These are phyloP conservation scores for Cyclargus thomasi DNA, from an alignment of 1,140 invertebrate species.

Conservation along the genomic window DNA sequence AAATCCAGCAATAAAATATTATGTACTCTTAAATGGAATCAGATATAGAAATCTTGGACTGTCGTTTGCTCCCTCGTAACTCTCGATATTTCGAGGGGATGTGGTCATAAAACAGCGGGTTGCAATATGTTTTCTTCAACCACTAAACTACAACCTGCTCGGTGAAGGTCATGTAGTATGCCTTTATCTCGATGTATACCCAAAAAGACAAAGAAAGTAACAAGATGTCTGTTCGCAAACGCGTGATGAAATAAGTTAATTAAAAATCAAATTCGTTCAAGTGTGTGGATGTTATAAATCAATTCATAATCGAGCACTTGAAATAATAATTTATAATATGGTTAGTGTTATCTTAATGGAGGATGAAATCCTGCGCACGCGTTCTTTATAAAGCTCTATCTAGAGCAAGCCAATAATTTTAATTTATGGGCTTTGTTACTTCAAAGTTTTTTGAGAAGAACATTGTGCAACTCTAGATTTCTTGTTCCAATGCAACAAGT, in stretches of 20 bases:
- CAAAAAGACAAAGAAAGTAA: neutral
- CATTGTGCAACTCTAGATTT: neutral
- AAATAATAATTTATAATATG: constrained; percentile 1
- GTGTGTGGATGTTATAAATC: constrained; percentile 1
- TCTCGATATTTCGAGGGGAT: neutral
- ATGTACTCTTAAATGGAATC: too few species aligned
- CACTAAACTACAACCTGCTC: neutral
- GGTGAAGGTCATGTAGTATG: neutral
- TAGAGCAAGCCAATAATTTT: neutral
- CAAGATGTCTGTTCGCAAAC: neutral
- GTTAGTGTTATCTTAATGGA: constrained; percentile 3
- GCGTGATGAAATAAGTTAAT: constrained; percentile 1
- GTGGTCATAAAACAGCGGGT: neutral
- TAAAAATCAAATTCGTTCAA: neutral
- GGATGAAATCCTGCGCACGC: neutral
- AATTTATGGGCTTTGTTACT: neutral
- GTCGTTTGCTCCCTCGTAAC: neutral
- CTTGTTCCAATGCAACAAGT: neutral
- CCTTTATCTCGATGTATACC: too few species aligned
- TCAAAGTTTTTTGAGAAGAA: neutral
- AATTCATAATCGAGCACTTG: constrained; percentile 1
- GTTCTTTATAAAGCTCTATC: neutral
- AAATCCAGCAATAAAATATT: too few species aligned
- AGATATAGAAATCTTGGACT: neutral
- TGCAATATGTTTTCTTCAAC: neutral